Evolutionary conservation across 2,888 invertebrate species (phyloP), one percentile per base, ranked within the genome.

Genomic region (Platycheirus albimanus): DNA sequence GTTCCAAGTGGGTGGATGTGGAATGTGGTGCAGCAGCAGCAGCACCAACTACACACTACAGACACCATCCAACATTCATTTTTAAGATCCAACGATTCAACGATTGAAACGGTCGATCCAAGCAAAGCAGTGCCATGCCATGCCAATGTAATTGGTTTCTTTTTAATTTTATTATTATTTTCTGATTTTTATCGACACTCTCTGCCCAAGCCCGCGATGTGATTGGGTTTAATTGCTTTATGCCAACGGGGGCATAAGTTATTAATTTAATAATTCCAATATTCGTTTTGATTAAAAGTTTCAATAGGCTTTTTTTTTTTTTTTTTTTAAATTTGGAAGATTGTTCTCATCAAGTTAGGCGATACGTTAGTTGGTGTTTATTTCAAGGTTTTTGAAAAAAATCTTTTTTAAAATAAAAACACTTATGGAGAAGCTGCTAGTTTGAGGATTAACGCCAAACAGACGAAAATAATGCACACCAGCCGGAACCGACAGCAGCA

Each of bases 1-100:
- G 83, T 78, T 78, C 78, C 78, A 78, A 77, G 83, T 83, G 78
- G 83, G 83, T 74, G 83, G 69, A 69, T 74, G 78, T 78, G 83
- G 83, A 83, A 78, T 83, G 83, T 56, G 49, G 83, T 78, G 78
- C 51, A 45, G 52, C 58, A 15, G 78, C 51, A 45, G 52, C 58
- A 15, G 71, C 54, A 58, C 30, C 30, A 33, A 33, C 30, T 8
- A 33, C 30, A 33, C 30, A 3, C 3, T 33, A 3, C 30, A 24
- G 7, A 33, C 30, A 33, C 1, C 30, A 33, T 33, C 30, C 30
- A 33, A n/a, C n/a, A n/a, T n/a, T n/a, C n/a, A n/a, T n/a, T n/a
- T n/a, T n/a, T n/a, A n/a, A n/a, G n/a, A n/a, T n/a, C n/a, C n/a
- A n/a, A n/a, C n/a, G n/a, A n/a, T n/a, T n/a, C n/a, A n/a, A n/a